Percentiles rank a stretch among this genome's conserved stretches.
phyloP scores from a whole-genome alignment of 2,888 invertebrate species.

The Theretra japonica region DNA sequence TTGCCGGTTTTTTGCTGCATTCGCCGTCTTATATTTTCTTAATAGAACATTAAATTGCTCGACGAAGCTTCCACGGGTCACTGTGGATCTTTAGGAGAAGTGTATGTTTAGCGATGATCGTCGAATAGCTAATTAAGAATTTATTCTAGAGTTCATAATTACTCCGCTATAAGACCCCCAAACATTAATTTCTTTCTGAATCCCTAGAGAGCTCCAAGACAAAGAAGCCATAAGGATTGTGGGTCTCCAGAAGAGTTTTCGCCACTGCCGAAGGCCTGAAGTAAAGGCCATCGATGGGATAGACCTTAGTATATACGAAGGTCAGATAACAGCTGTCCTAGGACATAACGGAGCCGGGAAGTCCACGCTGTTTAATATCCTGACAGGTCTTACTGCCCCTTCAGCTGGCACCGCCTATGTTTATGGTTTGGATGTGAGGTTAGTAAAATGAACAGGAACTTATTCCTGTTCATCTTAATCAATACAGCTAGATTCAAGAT shows the following conservation, averaged over 20 bases:
- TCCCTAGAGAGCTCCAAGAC: constrained; percentile 86
- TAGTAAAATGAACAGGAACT: constrained; percentile 36
- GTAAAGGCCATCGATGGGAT: constrained; percentile 91
- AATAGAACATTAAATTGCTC: too few relatives aligned
- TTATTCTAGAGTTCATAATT: too few relatives aligned
- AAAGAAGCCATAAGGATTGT: constrained; percentile 90
- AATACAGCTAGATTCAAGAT: too few relatives aligned
- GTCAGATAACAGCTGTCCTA: constrained; percentile 92
- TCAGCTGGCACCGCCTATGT: constrained; percentile 90
- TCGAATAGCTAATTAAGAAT: too few relatives aligned
- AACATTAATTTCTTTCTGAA: not conserved
- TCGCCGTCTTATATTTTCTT: too few relatives aligned
- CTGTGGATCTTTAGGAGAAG: too few relatives aligned
- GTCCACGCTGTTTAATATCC: constrained; percentile 93
- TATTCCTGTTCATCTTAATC: too few relatives aligned
- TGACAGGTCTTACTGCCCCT: constrained; percentile 92
- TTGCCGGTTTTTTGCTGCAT: too few relatives aligned
- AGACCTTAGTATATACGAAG: constrained; percentile 92
- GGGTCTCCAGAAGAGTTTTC: constrained; percentile 89
- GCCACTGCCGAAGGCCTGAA: constrained; percentile 87
- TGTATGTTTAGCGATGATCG: too few relatives aligned
- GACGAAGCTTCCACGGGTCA: too few relatives aligned
- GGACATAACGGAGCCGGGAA: constrained; percentile 96
- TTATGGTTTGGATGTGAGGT: constrained; percentile 90
- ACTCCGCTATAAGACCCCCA: too few relatives aligned